A percentile compares a stretch with the other conserved stretches of the same genome.
These are phyloP conservation scores for Syngnathus scovelli DNA, from an alignment of 2,113 vertebrate genomes.

Conservation along the genomic window DNA sequence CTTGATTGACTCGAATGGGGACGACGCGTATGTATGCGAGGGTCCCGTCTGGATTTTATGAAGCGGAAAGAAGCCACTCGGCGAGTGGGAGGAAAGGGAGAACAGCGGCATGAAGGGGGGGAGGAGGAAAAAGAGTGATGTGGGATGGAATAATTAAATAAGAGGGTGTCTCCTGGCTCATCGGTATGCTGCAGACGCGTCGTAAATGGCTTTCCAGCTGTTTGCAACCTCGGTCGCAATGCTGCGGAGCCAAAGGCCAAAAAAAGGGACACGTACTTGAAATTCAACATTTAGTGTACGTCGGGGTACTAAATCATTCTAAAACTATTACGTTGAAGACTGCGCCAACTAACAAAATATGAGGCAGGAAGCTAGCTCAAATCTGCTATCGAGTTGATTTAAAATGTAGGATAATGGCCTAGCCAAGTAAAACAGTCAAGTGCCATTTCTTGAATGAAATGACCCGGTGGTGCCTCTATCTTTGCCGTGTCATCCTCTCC, in stretches of 20 bases:
- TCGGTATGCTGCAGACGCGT: constrained; percentile 47
- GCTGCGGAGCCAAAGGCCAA: constrained; percentile 23
- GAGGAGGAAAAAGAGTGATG: constrained; percentile 29
- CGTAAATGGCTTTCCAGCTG: constrained; percentile 60
- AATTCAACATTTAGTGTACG: background rate
- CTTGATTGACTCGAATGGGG: constrained; percentile 60
- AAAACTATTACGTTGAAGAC: background rate
- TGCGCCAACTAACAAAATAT: constrained; percentile 28
- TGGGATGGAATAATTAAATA: constrained; percentile 65
- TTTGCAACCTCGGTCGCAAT: constrained; percentile 44
- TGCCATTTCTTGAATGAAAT: constrained; percentile 65
- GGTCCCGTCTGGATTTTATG: constrained; percentile 70
- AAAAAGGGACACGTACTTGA: background rate
- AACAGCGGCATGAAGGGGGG: constrained; percentile 36
- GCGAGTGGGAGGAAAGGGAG: constrained; percentile 55
- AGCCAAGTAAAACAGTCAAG: constrained; percentile 49
- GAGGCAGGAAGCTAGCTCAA: constrained; percentile 34
- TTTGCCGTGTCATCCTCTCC: constrained; percentile 34
- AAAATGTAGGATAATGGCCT: constrained; percentile 41
- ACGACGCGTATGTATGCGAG: constrained; percentile 48
- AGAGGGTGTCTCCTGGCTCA: constrained; percentile 64
- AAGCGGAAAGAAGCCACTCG: constrained; percentile 60
- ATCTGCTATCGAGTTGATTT: constrained; percentile 45
- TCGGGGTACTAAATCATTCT: background rate
- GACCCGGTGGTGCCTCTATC: constrained; percentile 53